These are phyloP conservation scores for Temnothorax curvispinosus DNA, from an alignment of 1,140 invertebrate genomes.

Conservation along the genomic window DNA sequence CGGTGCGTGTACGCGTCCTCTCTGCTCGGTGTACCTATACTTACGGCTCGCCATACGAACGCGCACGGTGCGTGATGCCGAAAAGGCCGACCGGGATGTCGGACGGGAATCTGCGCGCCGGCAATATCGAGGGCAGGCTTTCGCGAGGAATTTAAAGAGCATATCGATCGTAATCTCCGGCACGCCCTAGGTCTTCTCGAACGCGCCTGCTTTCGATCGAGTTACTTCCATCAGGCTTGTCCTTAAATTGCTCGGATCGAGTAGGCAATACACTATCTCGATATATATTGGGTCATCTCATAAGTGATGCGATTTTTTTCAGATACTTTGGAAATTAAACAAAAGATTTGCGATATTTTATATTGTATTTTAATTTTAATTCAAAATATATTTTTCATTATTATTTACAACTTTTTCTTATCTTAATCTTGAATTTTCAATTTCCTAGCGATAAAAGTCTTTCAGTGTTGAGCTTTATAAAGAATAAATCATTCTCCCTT, in stretches of 20 bases:
- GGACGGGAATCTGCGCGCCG: slow-evolving; percentile 60
- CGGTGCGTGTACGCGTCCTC: slow-evolving; percentile 23
- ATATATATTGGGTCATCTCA: not conserved
- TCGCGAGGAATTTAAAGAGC: slow-evolving; percentile 48
- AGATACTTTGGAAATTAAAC: too few species aligned
- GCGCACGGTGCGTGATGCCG: slow-evolving; percentile 64
- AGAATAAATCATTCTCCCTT: too few species aligned
- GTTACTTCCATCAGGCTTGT: not conserved
- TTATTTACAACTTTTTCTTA: too few species aligned
- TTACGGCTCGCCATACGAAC: not conserved
- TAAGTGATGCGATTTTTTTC: too few species aligned
- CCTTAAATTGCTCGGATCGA: not conserved
- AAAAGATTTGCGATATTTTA: too few species aligned
- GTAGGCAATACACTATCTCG: not conserved
- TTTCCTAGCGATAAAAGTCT: too few species aligned
- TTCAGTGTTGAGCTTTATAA: too few species aligned
- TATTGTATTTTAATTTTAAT: too few species aligned
- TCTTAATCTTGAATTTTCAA: too few species aligned
- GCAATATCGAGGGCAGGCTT: slow-evolving; percentile 42
- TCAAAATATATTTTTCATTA: too few species aligned
- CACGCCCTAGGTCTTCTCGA: slow-evolving; percentile 31
- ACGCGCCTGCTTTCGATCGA: not conserved
- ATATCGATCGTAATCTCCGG: slow-evolving; percentile 42
- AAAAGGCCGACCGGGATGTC: slow-evolving; percentile 50
- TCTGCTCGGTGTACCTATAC: not conserved